Evolutionary conservation across 1,140 invertebrate species (phyloP).

Genomic region (Cotesia typhae): DNA sequence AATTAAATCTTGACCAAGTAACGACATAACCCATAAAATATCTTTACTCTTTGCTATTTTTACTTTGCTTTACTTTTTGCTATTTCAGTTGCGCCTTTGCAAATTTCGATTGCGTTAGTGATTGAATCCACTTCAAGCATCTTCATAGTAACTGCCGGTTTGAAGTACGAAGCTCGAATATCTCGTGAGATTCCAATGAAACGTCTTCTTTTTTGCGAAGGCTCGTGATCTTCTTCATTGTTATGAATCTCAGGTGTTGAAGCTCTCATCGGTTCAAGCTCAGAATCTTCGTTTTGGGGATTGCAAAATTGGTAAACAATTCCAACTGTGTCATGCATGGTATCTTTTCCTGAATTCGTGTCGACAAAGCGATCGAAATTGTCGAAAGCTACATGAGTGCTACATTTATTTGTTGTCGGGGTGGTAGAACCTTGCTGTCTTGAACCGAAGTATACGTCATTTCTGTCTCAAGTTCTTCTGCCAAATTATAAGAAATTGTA

Average conservation of each 20-base stretch:
- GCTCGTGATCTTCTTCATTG: not conserved
- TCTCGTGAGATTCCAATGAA: slow-evolving; percentile 42
- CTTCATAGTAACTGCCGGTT: slow-evolving; percentile 8
- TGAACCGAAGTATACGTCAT: slow-evolving; percentile 27
- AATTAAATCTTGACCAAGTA: slow-evolving; percentile 45
- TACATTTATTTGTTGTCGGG: slow-evolving; percentile 34
- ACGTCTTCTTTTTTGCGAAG: slow-evolving; percentile 41
- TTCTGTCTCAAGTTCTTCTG: slow-evolving; percentile 38
- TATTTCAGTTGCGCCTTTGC: slow-evolving; percentile 9
- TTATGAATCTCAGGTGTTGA: not conserved
- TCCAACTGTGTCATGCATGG: slow-evolving; percentile 63
- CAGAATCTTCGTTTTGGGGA: slow-evolving; percentile 6
- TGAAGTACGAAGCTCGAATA: slow-evolving; percentile 37
- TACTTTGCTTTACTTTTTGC: slow-evolving; percentile 42
- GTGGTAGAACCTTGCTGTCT: slow-evolving; percentile 31
- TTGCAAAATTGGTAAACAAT: slow-evolving; percentile 55
- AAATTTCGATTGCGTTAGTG: slow-evolving; percentile 2
- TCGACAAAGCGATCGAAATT: slow-evolving; percentile 63
- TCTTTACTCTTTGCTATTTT: slow-evolving; percentile 44
- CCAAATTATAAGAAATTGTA: slow-evolving; percentile 50
- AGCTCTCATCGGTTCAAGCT: slow-evolving; percentile 4
- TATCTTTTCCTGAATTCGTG: slow-evolving; percentile 59
- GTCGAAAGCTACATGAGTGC: slow-evolving; percentile 59
- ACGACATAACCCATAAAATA: slow-evolving; percentile 50
- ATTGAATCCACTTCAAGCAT: too few species aligned